phyloP scores from a whole-genome alignment of 2,888 invertebrate genomes.

The Cerastis rubricosa region DNA sequence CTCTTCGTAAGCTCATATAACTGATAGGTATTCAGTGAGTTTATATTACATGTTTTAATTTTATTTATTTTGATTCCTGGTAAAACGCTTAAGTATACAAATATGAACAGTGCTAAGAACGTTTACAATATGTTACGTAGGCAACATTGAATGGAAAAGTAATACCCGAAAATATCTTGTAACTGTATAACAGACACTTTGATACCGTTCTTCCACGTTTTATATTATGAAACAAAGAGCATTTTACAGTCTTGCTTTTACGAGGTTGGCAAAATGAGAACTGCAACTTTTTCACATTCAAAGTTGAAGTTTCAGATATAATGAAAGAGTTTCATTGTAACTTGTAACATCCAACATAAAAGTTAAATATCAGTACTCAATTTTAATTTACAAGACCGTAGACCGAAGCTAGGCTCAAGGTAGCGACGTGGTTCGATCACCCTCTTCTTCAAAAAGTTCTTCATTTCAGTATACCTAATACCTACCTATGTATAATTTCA shows the following conservation, averaged over 20 bases:
- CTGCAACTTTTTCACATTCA: conserved; percentile 36
- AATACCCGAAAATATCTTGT: conserved; percentile 34
- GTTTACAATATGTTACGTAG: conserved; percentile 11
- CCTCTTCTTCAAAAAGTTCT: conserved; percentile 33
- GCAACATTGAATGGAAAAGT: conserved; percentile 46
- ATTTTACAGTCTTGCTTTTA: conserved; percentile 43
- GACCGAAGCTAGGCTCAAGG: conserved; percentile 18
- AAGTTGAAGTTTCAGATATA: conserved; percentile 24
- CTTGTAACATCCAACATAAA: conserved; percentile 30
- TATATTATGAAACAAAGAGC: conserved; percentile 50
- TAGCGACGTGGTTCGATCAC: conserved; percentile 24
- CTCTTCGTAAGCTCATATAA: conserved; percentile 74
- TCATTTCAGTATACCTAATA: conserved; percentile 15
- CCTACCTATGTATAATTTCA: conserved; percentile 17
- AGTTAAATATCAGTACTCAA: conserved; percentile 32
- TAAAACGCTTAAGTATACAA: conserved; percentile 36
- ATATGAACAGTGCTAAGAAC: conserved; percentile 31
- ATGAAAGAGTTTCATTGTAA: conserved; percentile 24
- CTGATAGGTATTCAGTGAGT: conserved; percentile 74
- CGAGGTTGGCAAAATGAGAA: conserved; percentile 37
- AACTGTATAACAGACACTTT: conserved; percentile 28
- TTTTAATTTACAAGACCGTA: conserved; percentile 48
- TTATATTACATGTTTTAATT: conserved; percentile 70
- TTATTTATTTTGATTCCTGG: conserved; percentile 66
- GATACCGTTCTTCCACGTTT: conserved; percentile 30